Conservation (phyloP, 2,888 invertebrate genomes). For the Trissolcus brochymenae region DNA sequence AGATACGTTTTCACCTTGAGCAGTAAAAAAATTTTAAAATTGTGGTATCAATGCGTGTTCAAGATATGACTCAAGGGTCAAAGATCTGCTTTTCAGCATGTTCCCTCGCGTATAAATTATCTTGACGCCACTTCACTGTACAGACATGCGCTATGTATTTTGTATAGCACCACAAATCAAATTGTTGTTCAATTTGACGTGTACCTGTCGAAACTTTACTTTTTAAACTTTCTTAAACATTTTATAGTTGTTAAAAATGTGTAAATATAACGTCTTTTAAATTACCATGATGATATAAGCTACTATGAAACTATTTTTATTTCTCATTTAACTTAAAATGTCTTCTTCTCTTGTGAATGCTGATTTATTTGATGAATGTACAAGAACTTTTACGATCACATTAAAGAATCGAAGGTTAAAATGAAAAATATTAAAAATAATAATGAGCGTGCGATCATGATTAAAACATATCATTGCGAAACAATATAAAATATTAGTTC, state of each 20-base stretch:
- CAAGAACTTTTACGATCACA: neutral
- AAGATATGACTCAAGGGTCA: slow-evolving; percentile 53
- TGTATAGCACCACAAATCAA: slow-evolving; percentile 8
- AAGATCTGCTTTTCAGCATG: slow-evolving; percentile 56
- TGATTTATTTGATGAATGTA: neutral
- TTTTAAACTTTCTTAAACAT: too few relatives aligned
- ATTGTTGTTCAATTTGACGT: slow-evolving; percentile 4
- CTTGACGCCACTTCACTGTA: slow-evolving; percentile 8
- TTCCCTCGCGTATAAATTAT: slow-evolving; percentile 59
- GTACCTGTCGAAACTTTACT: too few relatives aligned
- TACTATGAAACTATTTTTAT: too few relatives aligned
- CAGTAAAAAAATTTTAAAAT: slow-evolving; percentile 22
- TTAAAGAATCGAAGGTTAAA: neutral
- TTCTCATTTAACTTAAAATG: too few relatives aligned
- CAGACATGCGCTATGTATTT: slow-evolving; percentile 20
- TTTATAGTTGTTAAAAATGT: too few relatives aligned
- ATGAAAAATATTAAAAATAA: neutral
- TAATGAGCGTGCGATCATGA: neutral
- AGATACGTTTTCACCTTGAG: slow-evolving; percentile 46
- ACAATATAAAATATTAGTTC: neutral
- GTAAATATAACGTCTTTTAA: neutral
- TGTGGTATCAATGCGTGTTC: slow-evolving; percentile 25
- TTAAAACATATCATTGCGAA: neutral
- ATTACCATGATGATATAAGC: slow-evolving; percentile 5
- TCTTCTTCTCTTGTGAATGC: too few relatives aligned